Base-by-base conservation (phyloP, 2,888 invertebrate species). In the Oligia latruncula region DNA sequence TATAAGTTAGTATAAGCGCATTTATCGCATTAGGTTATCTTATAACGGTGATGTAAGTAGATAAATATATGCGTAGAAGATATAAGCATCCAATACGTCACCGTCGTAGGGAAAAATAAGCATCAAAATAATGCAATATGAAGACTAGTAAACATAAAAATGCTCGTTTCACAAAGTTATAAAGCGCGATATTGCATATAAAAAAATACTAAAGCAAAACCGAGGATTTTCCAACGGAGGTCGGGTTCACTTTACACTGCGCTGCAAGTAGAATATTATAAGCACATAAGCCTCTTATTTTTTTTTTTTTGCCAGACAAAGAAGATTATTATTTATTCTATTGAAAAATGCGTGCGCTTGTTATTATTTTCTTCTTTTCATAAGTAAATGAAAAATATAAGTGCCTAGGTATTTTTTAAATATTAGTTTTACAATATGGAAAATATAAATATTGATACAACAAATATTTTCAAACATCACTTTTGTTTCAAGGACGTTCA, bases 231-330 rank as follows among this genome's bases (percentile, higher is more conserved):
- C 70, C 67, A 67, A 43, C 13, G 62, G 70, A 83, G 79, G 80
- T 78, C 78, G 78, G 66, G 49, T 52, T 87, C 76, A 83, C 68
- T 86, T 86, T 85, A 78, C 66, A 86, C 73, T 77, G 40, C 76
- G 67, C 60, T 80, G 80, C 80, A 83, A 85, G 81, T 65, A 76
- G 77, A 87, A 81, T 86, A 87, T 83, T 81, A 85, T 87, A 85
- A 29, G 81, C 71, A 74, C 58, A 74, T 88, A 88, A 91, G 88
- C 88, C 65, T 70, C 88, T 90, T 90, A 88, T 73, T 82, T 87
- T 83, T 88, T 90, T 89, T 90, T 79, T 84, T 86, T 85, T 76
- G 0, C 72, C 55, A 77, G 79, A 82, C 73, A 78, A 80, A 77
- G 70, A 52, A 76, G 73, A 83, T 80, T 84, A 81, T 87, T 80